phyloP scores from a whole-genome alignment of 2,113 vertebrate genomes.

The Pelecanoides urinatrix region DNA sequence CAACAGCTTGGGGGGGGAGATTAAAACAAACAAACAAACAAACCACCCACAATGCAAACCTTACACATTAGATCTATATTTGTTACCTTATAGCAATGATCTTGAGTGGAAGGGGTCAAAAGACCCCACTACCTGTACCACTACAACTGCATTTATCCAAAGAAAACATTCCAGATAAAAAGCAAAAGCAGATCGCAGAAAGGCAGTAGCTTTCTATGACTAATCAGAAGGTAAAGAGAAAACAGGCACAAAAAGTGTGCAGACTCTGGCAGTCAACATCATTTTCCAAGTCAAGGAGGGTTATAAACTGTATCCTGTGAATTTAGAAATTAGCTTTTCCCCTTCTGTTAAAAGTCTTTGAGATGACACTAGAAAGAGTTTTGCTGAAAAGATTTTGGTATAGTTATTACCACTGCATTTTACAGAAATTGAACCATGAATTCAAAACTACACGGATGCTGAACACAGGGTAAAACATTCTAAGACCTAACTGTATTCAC shows the following conservation, averaged over 20 bases:
- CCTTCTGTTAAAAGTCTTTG: background rate
- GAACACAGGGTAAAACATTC: background rate
- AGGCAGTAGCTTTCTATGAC: background rate
- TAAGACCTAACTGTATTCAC: background rate
- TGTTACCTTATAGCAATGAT: background rate
- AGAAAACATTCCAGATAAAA: background rate
- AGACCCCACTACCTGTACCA: background rate
- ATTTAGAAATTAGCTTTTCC: background rate
- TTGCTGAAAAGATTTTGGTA: background rate
- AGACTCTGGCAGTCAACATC: background rate
- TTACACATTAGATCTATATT: background rate
- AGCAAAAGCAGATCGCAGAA: background rate
- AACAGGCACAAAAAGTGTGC: background rate
- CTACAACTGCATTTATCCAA: background rate
- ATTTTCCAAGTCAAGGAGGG: background rate
- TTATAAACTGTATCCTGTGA: background rate
- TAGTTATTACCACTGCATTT: background rate
- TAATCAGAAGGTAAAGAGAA: background rate
- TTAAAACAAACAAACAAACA: background rate
- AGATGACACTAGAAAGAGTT: background rate
- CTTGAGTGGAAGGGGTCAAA: background rate
- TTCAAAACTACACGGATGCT: background rate
- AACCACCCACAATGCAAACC: background rate
- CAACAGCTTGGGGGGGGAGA: background rate
- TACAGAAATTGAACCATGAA: background rate